Conservation (phyloP, 2,797 vertebrate genomes). For the Enteromius mattozi region DNA sequence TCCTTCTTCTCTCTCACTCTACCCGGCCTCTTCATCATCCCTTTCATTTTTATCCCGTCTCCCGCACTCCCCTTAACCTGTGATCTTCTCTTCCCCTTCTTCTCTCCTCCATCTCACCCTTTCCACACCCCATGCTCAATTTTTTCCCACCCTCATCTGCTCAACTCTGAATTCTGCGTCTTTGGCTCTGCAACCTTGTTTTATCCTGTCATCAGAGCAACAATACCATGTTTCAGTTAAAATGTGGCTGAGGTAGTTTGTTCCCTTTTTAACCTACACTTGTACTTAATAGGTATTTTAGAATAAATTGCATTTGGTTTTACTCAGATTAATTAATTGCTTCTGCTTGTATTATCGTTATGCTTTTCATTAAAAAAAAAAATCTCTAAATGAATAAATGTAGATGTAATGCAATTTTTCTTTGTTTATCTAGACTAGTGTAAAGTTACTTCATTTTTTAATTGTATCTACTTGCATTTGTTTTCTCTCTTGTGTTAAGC, state of each 20-base stretch:
- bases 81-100: constrained; percentile 50
- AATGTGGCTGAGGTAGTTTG: constrained; percentile 27
- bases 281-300: neutral
- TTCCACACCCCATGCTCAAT: constrained; percentile 50
- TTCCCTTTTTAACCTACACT: constrained; percentile 8
- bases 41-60: constrained; percentile 55
- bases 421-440: neutral
- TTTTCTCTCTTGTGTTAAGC: neutral
- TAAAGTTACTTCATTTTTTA: neutral
- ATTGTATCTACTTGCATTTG: neutral
- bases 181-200: constrained; percentile 45
- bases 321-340: neutral
- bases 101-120: constrained; percentile 45
- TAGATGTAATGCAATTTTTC: neutral
- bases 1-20: constrained; percentile 46
- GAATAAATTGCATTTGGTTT: neutral
- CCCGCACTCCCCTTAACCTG: constrained; percentile 43
- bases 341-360: neutral
- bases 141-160: constrained; percentile 52
- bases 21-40: constrained; percentile 48
- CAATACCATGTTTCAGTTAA: constrained; percentile 51
- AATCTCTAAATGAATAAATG: neutral
- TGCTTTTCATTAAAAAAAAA: neutral
- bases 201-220: constrained; percentile 27
- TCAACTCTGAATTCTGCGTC: constrained; percentile 46